phyloP scores from a whole-genome alignment of 2,888 invertebrate species.

The Exocentrus adspersus region DNA sequence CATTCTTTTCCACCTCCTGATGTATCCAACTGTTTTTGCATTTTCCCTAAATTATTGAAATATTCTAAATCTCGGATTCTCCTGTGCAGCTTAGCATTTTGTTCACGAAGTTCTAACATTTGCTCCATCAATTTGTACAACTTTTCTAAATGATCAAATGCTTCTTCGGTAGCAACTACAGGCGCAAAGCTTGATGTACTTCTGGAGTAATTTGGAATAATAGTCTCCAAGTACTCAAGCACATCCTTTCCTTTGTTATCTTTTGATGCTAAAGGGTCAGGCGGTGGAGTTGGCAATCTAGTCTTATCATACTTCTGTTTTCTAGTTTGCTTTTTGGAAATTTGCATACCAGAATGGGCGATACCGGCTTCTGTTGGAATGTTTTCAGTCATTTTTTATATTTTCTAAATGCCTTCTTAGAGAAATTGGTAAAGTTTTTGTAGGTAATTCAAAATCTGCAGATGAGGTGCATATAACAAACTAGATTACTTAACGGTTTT shows the following conservation, averaged over 20 bases:
- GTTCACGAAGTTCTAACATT: slow-evolving; percentile 75
- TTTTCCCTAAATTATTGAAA: slow-evolving; percentile 72
- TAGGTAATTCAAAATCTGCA: no score
- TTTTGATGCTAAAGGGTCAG: slow-evolving; percentile 55
- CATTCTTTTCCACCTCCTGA: slow-evolving; percentile 64
- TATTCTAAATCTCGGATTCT: slow-evolving; percentile 78
- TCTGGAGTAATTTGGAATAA: slow-evolving; percentile 61
- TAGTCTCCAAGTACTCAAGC: slow-evolving; percentile 63
- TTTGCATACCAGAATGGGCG: slow-evolving; percentile 17
- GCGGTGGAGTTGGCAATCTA: slow-evolving; percentile 64
- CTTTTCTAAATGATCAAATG: slow-evolving; percentile 83
- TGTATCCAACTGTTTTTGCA: slow-evolving; percentile 66
- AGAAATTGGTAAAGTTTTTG: background rate
- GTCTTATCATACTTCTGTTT: slow-evolving; percentile 32
- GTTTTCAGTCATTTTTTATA: slow-evolving; percentile 45
- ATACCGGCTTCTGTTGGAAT: slow-evolving; percentile 38
- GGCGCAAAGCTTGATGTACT: slow-evolving; percentile 68
- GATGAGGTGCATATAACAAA: no score
- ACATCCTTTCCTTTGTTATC: slow-evolving; percentile 58
- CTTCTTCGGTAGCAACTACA: slow-evolving; percentile 71
- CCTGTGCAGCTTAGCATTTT: slow-evolving; percentile 75
- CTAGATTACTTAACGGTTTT: no score
- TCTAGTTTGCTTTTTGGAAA: slow-evolving; percentile 18
- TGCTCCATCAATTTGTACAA: slow-evolving; percentile 82
- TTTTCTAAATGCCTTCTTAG: slow-evolving; percentile 11